Percentiles rank a stretch among this genome's conserved stretches.
Conservation (phyloP, 2,797 vertebrate species). For the Pseudochromis fuscus region DNA sequence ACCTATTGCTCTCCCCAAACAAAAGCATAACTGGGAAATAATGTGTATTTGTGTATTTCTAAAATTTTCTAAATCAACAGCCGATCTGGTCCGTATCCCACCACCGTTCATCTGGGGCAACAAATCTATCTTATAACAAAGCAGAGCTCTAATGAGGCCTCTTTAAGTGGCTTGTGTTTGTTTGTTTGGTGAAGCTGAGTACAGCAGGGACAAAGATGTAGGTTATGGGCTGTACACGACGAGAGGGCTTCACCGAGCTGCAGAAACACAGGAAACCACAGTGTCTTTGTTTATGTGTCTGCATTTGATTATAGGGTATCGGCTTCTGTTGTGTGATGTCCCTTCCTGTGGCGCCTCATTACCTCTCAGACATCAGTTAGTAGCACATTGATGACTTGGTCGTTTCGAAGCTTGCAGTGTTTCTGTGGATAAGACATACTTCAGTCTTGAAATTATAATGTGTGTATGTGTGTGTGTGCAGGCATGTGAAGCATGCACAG, state of each 20-base stretch:
- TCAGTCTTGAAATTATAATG: slow-evolving; percentile 15
- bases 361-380: slow-evolving; percentile 14
- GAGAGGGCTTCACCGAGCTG: slow-evolving; percentile 22
- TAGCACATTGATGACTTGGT: slow-evolving; percentile 16
- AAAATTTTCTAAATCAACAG: slow-evolving; percentile 17
- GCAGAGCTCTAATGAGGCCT: neutral
- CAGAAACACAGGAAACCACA: slow-evolving; percentile 79
- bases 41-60: slow-evolving; percentile 10
- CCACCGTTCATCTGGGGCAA: slow-evolving; percentile 2
- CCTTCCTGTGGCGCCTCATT: slow-evolving; percentile 54
- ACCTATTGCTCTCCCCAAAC: neutral
- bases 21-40: neutral
- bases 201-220: slow-evolving; percentile 26
- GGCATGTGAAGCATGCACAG: slow-evolving; percentile 4
- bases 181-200: slow-evolving; percentile 32
- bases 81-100: neutral
- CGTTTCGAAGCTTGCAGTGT: slow-evolving; percentile 14
- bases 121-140: slow-evolving; percentile 27
- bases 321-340: slow-evolving; percentile 50
- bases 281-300: slow-evolving; percentile 43
- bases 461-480: slow-evolving; percentile 3
- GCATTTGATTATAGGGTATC: slow-evolving; percentile 32
- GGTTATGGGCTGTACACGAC: slow-evolving; percentile 13
- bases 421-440: slow-evolving; percentile 12
- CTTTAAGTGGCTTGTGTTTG: slow-evolving; percentile 31